Percentiles rank a stretch among this genome's conserved stretches.
phyloP scores from a whole-genome alignment of 1,140 invertebrate species.

The Magallana ariakensis region DNA sequence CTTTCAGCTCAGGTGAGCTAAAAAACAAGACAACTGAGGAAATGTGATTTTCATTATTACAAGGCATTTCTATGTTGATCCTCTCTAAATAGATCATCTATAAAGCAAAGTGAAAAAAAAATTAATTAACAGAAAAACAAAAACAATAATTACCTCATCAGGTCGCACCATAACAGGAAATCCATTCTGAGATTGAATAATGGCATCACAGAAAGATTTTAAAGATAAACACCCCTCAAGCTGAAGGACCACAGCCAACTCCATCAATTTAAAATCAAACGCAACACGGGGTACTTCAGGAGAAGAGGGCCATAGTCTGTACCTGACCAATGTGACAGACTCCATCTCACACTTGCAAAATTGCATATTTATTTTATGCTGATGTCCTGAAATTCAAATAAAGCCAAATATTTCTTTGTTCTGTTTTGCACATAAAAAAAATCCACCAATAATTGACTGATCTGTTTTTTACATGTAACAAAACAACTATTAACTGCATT shows the following conservation, averaged over 20 bases:
- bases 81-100: neutral
- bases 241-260: conserved; percentile 41
- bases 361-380: conserved; percentile 19
- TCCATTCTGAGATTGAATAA: conserved; percentile 26
- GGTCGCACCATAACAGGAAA: conserved; percentile 26
- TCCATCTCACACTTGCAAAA: conserved; percentile 45
- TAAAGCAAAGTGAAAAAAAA: neutral
- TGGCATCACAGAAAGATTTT: conserved; percentile 47
- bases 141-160: conserved; percentile 4
- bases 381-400: conserved; percentile 35
- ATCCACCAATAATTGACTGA: too few relatives aligned
- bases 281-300: conserved; percentile 40
- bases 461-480: too few relatives aligned
- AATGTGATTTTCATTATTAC: neutral
- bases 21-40: neutral
- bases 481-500: too few relatives aligned
- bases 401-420: neutral
- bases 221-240: conserved; percentile 35
- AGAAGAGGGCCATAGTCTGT: conserved; percentile 45
- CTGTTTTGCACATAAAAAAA: too few relatives aligned
- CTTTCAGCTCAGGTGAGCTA: too few relatives aligned
- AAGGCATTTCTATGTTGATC: neutral
- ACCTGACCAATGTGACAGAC: conserved; percentile 44
- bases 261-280: conserved; percentile 48
- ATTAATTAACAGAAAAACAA: neutral